Conservation (phyloP, 2,888 invertebrate species). For the Lochmaea crataegi region DNA sequence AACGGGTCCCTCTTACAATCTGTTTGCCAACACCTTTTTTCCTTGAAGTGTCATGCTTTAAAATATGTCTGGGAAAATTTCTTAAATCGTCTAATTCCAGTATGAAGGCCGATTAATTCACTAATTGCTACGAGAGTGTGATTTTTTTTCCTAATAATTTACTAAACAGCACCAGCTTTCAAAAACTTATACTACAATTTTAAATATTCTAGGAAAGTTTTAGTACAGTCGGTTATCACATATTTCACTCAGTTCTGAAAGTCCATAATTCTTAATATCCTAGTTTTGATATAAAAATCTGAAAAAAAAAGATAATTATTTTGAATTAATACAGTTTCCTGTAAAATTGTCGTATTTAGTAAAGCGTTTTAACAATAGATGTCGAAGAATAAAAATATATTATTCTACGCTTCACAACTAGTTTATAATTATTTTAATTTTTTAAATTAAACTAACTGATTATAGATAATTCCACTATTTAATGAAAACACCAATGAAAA, state of each 20-base stretch:
- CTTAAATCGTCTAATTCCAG: slow-evolving; percentile 62
- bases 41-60: slow-evolving; percentile 54
- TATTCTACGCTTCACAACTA: too few species aligned
- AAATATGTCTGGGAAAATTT: slow-evolving; percentile 52
- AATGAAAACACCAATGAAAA: too few species aligned
- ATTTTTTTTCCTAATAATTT: slow-evolving; percentile 28
- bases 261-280: slow-evolving; percentile 24
- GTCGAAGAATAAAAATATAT: too few species aligned
- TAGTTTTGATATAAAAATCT: slow-evolving; percentile 41
- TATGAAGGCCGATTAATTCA: slow-evolving; percentile 50
- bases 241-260: slow-evolving; percentile 34
- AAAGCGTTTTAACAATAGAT: too few species aligned
- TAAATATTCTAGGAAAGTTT: slow-evolving; percentile 18
- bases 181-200: slow-evolving; percentile 32
- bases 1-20: slow-evolving; percentile 55
- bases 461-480: too few species aligned
- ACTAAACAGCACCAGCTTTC: slow-evolving; percentile 40
- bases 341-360: too few species aligned
- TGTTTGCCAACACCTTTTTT: slow-evolving; percentile 48
- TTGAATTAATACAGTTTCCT: too few species aligned
- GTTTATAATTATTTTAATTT: too few species aligned
- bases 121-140: slow-evolving; percentile 23
- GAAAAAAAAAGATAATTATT: slow-evolving; percentile 34
- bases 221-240: slow-evolving; percentile 41
- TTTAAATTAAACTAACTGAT: too few species aligned